Evolutionary conservation across 2,888 invertebrate genomes (phyloP), one percentile per base, ranked within the genome.

Genomic region (Aromia moschata): DNA sequence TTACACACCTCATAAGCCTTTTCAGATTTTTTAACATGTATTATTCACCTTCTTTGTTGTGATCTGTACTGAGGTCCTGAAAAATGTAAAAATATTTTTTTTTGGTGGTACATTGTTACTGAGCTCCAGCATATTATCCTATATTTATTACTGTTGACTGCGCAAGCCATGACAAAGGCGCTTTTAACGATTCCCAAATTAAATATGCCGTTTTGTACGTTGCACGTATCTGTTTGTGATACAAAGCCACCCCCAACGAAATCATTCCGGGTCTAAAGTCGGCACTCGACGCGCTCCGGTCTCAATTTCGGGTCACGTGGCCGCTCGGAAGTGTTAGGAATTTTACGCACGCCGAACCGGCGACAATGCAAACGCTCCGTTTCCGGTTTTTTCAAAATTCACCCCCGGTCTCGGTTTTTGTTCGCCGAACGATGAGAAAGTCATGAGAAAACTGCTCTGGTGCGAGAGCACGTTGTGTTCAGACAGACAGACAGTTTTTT

Each of bases 241-340:
- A 47, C 20, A n/a, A 11, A 9, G 20, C n/a, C 15, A 41, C 41
- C 41, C 41, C n/a, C n/a, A n/a, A n/a, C n/a, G 17, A 41, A 7
- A 14, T 2, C 15, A 36, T 18, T 18, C 47, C 16, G n/a, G n/a
- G n/a, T n/a, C n/a, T n/a, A n/a, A 5, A 41, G 18, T 18, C 17
- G 37, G 14, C 4, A 47, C 18, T 36, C 20, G 18, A 12, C 18
- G 9, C 17, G 33, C 12, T 47, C 33, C 17, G 37, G 16, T 47
- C 11, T 37, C 47, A 37, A 37, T 47, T 12, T 16, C 18, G 11
- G 20, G 59, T 20, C 64, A 54, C 64, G 64, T 62, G 64, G 25
- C 38, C 36, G 15, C 17, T 54, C 64, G 64, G 64, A 64, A 64
- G 62, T 57, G 62, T 63, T 52, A 58, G 20, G 46, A 55, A 61